These are phyloP conservation scores for Dryococelus australis DNA, from an alignment of 2,888 invertebrate genomes.

Conservation along the genomic window DNA sequence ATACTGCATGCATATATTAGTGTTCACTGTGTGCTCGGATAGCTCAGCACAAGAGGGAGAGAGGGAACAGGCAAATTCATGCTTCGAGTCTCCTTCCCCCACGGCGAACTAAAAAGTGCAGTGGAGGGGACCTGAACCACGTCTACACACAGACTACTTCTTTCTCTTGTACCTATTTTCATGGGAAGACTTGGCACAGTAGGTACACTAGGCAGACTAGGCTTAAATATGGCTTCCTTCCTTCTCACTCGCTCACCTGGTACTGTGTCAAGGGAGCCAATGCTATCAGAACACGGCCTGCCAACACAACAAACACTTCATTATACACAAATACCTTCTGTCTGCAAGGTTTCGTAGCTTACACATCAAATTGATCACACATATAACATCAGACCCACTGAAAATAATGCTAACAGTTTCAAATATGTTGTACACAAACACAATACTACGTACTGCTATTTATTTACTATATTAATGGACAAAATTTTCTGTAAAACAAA, in stretches of 20 bases:
- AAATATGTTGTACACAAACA: not conserved
- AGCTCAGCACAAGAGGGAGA: not conserved
- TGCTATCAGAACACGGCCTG: slow-evolving; percentile 24
- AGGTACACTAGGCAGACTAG: not conserved
- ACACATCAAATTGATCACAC: not conserved
- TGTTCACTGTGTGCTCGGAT: not conserved
- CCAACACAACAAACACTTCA: not conserved
- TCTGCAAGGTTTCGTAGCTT: not conserved
- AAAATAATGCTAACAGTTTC: too few relatives aligned
- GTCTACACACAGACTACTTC: slow-evolving; percentile 5
- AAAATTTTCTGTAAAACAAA: not conserved
- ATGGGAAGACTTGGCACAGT: slow-evolving; percentile 12
- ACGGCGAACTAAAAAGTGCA: not conserved
- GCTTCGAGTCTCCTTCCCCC: not conserved
- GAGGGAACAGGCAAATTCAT: not conserved
- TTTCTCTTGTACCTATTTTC: slow-evolving; percentile 21
- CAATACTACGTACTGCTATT: too few relatives aligned
- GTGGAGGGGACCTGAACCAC: not conserved
- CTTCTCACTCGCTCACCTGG: slow-evolving; percentile 21
- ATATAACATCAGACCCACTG: too few relatives aligned
- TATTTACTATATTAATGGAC: not conserved
- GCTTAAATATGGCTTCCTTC: not conserved
- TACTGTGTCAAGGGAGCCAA: slow-evolving; percentile 25
- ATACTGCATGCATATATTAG: not conserved
- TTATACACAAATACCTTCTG: not conserved